Percentiles rank a stretch among this genome's conserved stretches.
phyloP scores from a whole-genome alignment of 2,113 vertebrate genomes.

The Dascyllus trimaculatus region DNA sequence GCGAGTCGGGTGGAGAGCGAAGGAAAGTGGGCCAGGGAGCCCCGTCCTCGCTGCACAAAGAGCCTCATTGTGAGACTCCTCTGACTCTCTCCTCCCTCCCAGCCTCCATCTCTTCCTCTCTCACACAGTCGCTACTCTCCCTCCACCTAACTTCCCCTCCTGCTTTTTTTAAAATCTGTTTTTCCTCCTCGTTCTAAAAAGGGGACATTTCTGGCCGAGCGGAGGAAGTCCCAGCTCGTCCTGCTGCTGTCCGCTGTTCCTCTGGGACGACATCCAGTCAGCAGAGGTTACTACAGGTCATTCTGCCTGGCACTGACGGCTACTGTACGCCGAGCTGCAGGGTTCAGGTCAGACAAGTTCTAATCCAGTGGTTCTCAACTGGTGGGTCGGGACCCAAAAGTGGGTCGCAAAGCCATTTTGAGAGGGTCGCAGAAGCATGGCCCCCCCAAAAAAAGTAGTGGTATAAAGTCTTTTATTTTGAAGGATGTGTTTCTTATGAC shows the following conservation, averaged over 20 bases:
- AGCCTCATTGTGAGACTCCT: slow-evolving; percentile 77
- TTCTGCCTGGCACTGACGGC: slow-evolving; percentile 3
- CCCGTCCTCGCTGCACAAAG: slow-evolving; percentile 77
- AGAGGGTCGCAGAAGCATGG: too few relatives aligned
- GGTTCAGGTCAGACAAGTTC: too few relatives aligned
- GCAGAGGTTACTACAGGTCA: slow-evolving; percentile 65
- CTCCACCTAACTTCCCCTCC: slow-evolving; percentile 28
- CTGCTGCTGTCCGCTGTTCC: slow-evolving; percentile 44
- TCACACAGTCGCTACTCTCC: slow-evolving; percentile 41
- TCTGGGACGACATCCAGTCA: slow-evolving; percentile 37
- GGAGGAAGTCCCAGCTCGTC: slow-evolving; percentile 52
- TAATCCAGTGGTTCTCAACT: too few relatives aligned
- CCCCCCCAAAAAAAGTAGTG: too few relatives aligned
- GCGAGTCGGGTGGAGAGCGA: slow-evolving; percentile 40
- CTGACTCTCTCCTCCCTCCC: slow-evolving; percentile 57
- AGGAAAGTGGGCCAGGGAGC: slow-evolving; percentile 62
- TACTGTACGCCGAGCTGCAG: not conserved
- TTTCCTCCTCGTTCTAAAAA: slow-evolving; percentile 56
- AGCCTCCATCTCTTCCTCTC: slow-evolving; percentile 59
- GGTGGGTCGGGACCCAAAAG: too few relatives aligned
- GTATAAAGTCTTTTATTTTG: too few relatives aligned
- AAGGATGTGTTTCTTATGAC: too few relatives aligned
- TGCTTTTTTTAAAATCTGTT: slow-evolving; percentile 16
- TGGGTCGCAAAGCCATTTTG: too few relatives aligned
- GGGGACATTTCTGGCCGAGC: slow-evolving; percentile 31